These are phyloP conservation scores for Grantiella picta DNA, from an alignment of 2,113 vertebrate species.

Conservation along the genomic window DNA sequence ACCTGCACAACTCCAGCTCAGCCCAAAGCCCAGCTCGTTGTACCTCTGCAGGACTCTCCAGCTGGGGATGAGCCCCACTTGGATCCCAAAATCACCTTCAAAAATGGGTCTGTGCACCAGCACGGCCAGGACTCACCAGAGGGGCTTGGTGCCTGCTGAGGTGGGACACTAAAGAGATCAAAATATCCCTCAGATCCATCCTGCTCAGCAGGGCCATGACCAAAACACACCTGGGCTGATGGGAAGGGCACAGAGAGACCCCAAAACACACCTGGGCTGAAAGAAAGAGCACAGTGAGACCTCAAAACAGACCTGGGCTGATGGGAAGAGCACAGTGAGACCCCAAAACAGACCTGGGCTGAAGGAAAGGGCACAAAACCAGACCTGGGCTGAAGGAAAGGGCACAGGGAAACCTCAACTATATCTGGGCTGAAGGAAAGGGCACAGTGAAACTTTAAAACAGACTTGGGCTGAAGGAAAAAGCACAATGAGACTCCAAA, in stretches of 20 bases:
- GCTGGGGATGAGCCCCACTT: background rate
- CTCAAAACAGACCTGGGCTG: too few species aligned
- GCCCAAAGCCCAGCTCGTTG: background rate
- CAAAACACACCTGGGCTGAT: background rate
- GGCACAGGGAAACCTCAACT: too few species aligned
- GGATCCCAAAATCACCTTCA: background rate
- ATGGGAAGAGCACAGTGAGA: too few species aligned
- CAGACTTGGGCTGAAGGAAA: background rate
- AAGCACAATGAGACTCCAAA: background rate
- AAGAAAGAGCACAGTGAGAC: too few species aligned
- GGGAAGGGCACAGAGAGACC: too few species aligned
- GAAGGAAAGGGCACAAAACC: too few species aligned
- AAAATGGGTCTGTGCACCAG: background rate
- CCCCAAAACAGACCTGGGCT: too few species aligned
- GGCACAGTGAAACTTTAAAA: rapidly evolving
- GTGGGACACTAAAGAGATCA: background rate
- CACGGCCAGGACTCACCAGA: background rate
- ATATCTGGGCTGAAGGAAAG: rapidly evolving
- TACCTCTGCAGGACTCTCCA: background rate
- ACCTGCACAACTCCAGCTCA: background rate
- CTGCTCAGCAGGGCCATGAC: background rate
- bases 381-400: too few species aligned
- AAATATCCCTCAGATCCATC: background rate
- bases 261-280: too few species aligned
- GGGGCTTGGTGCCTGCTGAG: background rate